Conservation (phyloP, 2,797 vertebrate species). For the Malurus leucopterus region DNA sequence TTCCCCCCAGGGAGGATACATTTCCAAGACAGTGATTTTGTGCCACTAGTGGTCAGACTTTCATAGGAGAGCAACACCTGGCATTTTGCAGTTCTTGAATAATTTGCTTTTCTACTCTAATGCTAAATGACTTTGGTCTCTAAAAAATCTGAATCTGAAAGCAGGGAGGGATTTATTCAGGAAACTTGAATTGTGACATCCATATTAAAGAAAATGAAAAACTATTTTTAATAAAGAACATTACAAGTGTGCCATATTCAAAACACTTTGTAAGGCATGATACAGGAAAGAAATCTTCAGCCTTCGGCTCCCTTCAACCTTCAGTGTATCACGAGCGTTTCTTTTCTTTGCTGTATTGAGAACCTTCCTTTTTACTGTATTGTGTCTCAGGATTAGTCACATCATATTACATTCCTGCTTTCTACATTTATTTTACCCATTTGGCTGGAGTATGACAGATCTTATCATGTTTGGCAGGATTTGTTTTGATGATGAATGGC, state of each 20-base stretch:
- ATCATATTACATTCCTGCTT: conserved; percentile 34
- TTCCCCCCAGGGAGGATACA: not conserved
- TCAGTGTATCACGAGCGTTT: not conserved
- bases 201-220: not conserved
- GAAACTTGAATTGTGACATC: not conserved
- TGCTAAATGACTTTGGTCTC: not conserved
- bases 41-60: not conserved
- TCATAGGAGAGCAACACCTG: not conserved
- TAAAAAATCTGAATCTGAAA: not conserved
- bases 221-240: not conserved
- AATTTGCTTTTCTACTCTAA: not conserved
- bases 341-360: not conserved
- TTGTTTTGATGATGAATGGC: conserved; percentile 55
- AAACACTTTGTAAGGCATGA: not conserved
- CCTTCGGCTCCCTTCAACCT: not conserved
- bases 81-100: not conserved
- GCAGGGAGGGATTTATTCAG: not conserved
- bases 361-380: not conserved
- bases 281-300: not conserved
- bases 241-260: not conserved
- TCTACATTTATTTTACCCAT: conserved; percentile 57
- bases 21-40: not conserved
- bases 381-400: conserved; percentile 44
- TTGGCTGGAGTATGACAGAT: conserved; percentile 57
- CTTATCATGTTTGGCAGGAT: conserved; percentile 39